Evolutionary conservation across 1,140 invertebrate species (phyloP).

Genomic region (Drosophila kurseongensis): DNA sequence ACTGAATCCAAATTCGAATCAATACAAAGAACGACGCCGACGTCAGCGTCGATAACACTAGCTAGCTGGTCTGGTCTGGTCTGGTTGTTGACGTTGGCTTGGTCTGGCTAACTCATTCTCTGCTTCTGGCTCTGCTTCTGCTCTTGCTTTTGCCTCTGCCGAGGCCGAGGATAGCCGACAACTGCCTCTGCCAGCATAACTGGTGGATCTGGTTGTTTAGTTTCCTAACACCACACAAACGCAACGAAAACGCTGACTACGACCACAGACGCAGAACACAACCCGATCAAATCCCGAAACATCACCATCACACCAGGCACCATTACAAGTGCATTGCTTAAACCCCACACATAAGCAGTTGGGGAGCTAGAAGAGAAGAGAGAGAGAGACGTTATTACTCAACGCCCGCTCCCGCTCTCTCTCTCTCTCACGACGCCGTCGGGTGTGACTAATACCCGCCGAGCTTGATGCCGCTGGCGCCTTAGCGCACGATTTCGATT

Average conservation of each 20-base stretch:
- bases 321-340: conserved; percentile 11
- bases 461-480: conserved; percentile 13
- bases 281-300: conserved; percentile 49
- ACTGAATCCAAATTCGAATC: conserved; percentile 80
- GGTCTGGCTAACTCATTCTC: conserved; percentile 17
- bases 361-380: conserved; percentile 1
- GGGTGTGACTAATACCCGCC: conserved; percentile 11
- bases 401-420: background rate
- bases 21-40: conserved; percentile 62
- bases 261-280: conserved; percentile 26
- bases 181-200: conserved; percentile 20
- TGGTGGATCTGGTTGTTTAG: conserved; percentile 34
- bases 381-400: background rate
- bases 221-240: conserved; percentile 41
- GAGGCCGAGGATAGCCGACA: too few relatives aligned
- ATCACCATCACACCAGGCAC: background rate
- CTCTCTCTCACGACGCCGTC: background rate
- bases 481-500: conserved; percentile 13
- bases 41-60: conserved; percentile 42
- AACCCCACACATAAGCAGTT: conserved; percentile 1
- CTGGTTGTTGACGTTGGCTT: conserved; percentile 20
- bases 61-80: conserved; percentile 18
- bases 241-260: conserved; percentile 8
- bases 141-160: too few relatives aligned
- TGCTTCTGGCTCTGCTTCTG: background rate